Evolutionary conservation across 2,888 invertebrate genomes (phyloP).

Genomic region (Epinotia bilunana): DNA sequence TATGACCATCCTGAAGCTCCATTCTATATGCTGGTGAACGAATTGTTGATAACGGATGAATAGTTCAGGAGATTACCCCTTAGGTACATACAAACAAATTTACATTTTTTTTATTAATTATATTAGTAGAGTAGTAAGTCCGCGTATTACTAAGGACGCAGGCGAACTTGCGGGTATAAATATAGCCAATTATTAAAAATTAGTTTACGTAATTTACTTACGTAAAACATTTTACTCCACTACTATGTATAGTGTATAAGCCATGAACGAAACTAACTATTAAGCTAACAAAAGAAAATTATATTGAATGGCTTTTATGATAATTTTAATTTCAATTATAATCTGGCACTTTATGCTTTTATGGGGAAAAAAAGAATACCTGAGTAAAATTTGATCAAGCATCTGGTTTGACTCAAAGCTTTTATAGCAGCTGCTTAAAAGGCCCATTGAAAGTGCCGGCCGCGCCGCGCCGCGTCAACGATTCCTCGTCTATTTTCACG

Average conservation of each 20-base stretch:
- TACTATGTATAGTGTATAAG: not conserved
- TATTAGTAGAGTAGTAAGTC: too few species aligned
- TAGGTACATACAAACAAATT: too few species aligned
- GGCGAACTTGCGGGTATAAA: too few species aligned
- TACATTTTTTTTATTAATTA: too few species aligned
- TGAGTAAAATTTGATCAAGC: slow-evolving; percentile 3
- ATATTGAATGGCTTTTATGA: not conserved
- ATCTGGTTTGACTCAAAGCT: slow-evolving; percentile 32
- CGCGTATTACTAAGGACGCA: too few species aligned
- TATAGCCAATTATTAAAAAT: too few species aligned
- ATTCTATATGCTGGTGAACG: too few species aligned
- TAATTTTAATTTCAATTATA: not conserved
- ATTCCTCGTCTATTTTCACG: slow-evolving; percentile 29
- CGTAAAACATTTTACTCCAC: too few species aligned
- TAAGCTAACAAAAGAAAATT: not conserved
- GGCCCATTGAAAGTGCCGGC: slow-evolving; percentile 27
- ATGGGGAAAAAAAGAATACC: not conserved
- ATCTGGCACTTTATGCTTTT: not conserved
- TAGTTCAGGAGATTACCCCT: too few species aligned
- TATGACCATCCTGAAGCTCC: too few species aligned
- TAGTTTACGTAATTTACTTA: too few species aligned
- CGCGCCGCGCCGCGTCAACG: slow-evolving; percentile 16
- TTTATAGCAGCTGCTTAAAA: slow-evolving; percentile 29
- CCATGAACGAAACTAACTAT: not conserved
- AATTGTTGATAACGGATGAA: too few species aligned